Percentiles rank a stretch among this genome's conserved stretches.
Evolutionary conservation across 2,113 vertebrate species (phyloP).

Genomic region (Scomber scombrus): DNA sequence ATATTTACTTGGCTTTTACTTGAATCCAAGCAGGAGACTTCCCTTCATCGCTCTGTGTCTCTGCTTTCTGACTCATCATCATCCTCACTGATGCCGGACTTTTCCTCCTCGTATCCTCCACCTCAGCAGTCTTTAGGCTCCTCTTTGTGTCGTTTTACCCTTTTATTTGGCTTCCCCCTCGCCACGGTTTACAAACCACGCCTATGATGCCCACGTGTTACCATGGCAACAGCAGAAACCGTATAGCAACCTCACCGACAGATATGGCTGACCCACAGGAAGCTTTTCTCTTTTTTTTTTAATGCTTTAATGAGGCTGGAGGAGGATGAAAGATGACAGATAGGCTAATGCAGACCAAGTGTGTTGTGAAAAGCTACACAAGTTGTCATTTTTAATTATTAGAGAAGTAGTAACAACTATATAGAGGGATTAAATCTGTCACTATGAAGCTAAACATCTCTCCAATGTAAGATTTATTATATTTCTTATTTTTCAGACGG

Average conservation of each 20-base stretch:
- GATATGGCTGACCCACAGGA: neutral
- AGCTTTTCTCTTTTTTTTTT: neutral
- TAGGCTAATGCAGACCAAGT: slow-evolving; percentile 37
- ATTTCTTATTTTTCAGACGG: slow-evolving; percentile 37
- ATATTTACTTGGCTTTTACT: slow-evolving; percentile 7
- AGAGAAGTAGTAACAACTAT: neutral
- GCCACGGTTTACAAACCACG: neutral
- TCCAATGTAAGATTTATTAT: slow-evolving; percentile 15
- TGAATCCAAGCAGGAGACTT: neutral
- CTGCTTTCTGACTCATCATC: slow-evolving; percentile 35
- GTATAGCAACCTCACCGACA: neutral
- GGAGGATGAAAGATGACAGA: slow-evolving; percentile 21
- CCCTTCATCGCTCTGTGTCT: neutral
- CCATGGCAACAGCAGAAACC: slow-evolving; percentile 31
- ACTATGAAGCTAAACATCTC: slow-evolving; percentile 1
- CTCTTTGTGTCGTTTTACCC: neutral
- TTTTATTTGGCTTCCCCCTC: neutral
- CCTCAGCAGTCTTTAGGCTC: slow-evolving; percentile 30
- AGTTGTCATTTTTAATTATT: slow-evolving; percentile 46
- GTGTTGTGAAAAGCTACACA: slow-evolving; percentile 1
- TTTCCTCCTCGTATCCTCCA: slow-evolving; percentile 7
- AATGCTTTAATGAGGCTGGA: slow-evolving; percentile 44
- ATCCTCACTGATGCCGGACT: slow-evolving; percentile 5
- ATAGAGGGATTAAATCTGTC: slow-evolving; percentile 36
- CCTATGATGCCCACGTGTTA: neutral